Conservation (phyloP, 1,140 invertebrate genomes). For the Solen grandis region DNA sequence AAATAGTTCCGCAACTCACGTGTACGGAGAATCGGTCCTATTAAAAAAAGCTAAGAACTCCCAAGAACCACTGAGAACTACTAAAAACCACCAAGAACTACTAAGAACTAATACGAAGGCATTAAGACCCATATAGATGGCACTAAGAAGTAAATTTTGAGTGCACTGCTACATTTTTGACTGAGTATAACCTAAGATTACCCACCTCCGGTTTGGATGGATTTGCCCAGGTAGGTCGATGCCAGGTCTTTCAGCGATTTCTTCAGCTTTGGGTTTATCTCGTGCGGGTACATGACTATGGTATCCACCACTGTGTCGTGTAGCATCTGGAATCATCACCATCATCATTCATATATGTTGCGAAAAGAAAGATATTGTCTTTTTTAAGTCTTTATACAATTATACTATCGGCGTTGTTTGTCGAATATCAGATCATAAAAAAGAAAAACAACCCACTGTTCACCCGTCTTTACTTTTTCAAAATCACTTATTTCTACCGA, state of each 20-base stretch:
- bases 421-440: no score
- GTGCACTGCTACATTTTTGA: background rate
- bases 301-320: conserved; percentile 40
- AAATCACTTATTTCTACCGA: no score
- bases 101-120: no score
- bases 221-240: background rate
- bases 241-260: conserved; percentile 32
- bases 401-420: no score
- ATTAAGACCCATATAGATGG: no score
- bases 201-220: conserved; percentile 36
- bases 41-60: background rate
- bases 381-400: no score
- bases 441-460: no score
- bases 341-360: no score
- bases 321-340: no score
- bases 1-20: no score
- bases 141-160: background rate
- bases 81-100: background rate
- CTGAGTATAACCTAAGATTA: background rate
- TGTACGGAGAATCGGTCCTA: background rate
- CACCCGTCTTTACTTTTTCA: no score
- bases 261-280: background rate
- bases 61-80: background rate
- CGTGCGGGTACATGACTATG: conserved; percentile 26
- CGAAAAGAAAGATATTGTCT: no score